phyloP scores from a whole-genome alignment of 1,140 invertebrate species.

The Rhynchophorus ferrugineus region DNA sequence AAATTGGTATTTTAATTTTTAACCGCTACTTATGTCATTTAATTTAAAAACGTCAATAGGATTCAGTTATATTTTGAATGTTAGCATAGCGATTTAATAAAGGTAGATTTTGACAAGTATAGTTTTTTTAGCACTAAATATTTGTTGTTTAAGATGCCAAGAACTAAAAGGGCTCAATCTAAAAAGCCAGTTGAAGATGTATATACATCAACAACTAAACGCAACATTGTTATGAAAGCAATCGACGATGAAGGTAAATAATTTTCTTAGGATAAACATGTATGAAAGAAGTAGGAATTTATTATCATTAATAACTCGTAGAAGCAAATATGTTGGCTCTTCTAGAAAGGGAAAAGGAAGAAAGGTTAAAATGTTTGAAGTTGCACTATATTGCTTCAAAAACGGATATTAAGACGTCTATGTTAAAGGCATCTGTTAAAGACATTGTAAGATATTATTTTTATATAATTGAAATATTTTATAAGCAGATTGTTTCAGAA shows the following conservation, averaged over 20 bases:
- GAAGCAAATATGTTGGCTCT: background rate
- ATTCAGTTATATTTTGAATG: too few relatives aligned
- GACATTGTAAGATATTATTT: background rate
- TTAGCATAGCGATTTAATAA: too few relatives aligned
- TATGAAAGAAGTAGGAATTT: too few relatives aligned
- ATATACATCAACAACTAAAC: too few relatives aligned
- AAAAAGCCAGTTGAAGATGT: background rate
- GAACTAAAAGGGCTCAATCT: slow-evolving; percentile 21
- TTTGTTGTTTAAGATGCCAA: slow-evolving; percentile 40
- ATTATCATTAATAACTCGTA: too few relatives aligned
- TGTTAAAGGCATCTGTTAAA: background rate
- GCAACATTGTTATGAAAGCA: background rate
- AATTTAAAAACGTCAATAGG: too few relatives aligned
- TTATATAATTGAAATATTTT: background rate
- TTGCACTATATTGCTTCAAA: background rate
- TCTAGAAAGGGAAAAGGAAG: background rate
- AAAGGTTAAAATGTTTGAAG: background rate
- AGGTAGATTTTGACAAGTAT: too few relatives aligned
- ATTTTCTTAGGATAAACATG: background rate
- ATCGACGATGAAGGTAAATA: background rate
- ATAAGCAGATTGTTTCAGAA: background rate
- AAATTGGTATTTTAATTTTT: too few relatives aligned
- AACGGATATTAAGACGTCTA: background rate
- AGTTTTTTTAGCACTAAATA: too few relatives aligned
- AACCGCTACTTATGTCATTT: too few relatives aligned